Conservation (phyloP, 2,113 vertebrate species). For the Halichoeres trimaculatus region DNA sequence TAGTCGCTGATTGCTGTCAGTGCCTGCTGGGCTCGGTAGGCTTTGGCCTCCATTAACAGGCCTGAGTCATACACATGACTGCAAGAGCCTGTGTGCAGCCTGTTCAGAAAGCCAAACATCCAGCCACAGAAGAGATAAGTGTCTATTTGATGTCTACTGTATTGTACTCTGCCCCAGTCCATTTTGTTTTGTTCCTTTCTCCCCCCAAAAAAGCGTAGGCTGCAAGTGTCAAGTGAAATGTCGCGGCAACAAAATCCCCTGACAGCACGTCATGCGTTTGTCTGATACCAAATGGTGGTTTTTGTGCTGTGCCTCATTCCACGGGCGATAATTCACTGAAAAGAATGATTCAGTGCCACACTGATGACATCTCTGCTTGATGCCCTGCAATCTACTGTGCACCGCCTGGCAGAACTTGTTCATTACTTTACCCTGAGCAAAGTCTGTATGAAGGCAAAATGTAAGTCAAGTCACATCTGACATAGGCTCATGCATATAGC, state of each 20-base stretch:
- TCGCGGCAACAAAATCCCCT: constrained; percentile 55
- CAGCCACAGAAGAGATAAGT: constrained; percentile 47
- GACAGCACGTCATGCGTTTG: constrained; percentile 56
- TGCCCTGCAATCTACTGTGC: constrained; percentile 43
- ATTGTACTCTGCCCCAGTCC: constrained; percentile 19
- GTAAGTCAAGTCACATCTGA: background rate
- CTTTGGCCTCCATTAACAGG: constrained; percentile 62
- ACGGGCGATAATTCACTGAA: constrained; percentile 47
- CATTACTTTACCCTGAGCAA: constrained; percentile 31
- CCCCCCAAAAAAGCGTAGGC: constrained; percentile 21
- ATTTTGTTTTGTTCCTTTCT: constrained; percentile 47
- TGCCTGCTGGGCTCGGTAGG: constrained; percentile 46
- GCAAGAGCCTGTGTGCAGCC: constrained; percentile 38
- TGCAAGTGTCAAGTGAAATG: constrained; percentile 53
- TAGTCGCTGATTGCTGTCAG: constrained; percentile 57
- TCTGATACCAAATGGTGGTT: constrained; percentile 56
- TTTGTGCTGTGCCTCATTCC: constrained; percentile 53
- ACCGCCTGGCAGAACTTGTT: constrained; percentile 31
- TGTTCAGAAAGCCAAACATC: constrained; percentile 37
- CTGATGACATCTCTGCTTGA: constrained; percentile 60
- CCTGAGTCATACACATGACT: constrained; percentile 59
- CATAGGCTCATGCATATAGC: background rate
- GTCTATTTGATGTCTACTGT: constrained; percentile 54
- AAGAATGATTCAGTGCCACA: constrained; percentile 53
- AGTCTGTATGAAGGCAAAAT: constrained; percentile 2